Evolutionary conservation across 2,113 vertebrate species (phyloP).

Genomic region (Aegithalos caudatus): DNA sequence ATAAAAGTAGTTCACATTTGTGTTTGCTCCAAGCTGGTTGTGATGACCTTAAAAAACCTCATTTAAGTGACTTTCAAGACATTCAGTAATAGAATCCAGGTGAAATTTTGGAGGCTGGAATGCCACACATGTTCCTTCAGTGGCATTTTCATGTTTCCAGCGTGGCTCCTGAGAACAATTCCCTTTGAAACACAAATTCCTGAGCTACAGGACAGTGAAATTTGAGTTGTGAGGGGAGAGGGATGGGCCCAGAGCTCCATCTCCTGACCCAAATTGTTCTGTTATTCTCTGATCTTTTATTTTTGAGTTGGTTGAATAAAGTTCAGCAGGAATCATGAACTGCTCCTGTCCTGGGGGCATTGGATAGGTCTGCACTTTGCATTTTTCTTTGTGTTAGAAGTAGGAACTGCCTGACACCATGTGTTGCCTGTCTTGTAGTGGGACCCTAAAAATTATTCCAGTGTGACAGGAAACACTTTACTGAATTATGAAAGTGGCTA

Average conservation of each 20-base stretch:
- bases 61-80: background rate
- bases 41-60: background rate
- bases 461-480: background rate
- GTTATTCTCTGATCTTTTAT: background rate
- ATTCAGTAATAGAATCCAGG: background rate
- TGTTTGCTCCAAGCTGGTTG: background rate
- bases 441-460: background rate
- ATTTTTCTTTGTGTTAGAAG: background rate
- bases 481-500: background rate
- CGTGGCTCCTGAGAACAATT: background rate
- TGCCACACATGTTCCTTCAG: background rate
- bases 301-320: background rate
- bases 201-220: background rate
- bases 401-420: background rate
- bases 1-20: fast-evolving
- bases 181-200: background rate
- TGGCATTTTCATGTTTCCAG: background rate
- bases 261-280: background rate
- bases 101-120: background rate
- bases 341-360: background rate
- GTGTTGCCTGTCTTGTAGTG: background rate
- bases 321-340: background rate
- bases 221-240: too few relatives aligned
- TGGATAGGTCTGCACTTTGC: background rate
- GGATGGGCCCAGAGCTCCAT: background rate